These are phyloP conservation scores for Nansenia antarctica DNA, from an alignment of 2,113 vertebrate species.

Conservation along the genomic window DNA sequence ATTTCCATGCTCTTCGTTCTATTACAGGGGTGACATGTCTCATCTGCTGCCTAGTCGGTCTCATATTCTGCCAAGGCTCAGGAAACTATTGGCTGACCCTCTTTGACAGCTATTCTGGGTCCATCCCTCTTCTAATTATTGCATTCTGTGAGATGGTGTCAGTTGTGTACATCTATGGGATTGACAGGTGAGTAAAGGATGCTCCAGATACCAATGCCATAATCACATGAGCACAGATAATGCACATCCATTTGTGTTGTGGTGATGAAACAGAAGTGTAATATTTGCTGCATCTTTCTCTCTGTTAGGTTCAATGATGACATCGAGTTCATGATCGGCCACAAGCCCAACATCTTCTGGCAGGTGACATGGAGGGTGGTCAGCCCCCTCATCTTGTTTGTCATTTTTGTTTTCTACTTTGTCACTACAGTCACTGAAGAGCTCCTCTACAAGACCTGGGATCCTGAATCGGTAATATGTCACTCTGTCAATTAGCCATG, in stretches of 20 bases:
- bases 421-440: slow-evolving; percentile 76
- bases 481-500: not conserved
- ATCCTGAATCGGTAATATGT: slow-evolving; percentile 79
- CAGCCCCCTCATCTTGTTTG: slow-evolving; percentile 88
- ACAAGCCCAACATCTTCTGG: slow-evolving; percentile 94
- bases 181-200: slow-evolving; percentile 79
- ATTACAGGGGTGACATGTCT: slow-evolving; percentile 78
- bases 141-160: slow-evolving; percentile 90
- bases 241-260: no score
- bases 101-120: slow-evolving; percentile 86
- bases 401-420: slow-evolving; percentile 87
- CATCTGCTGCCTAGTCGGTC: slow-evolving; percentile 76
- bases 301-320: slow-evolving; percentile 85
- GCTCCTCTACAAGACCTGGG: slow-evolving; percentile 81
- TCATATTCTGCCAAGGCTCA: slow-evolving; percentile 85
- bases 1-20: not conserved
- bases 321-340: slow-evolving; percentile 90
- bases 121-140: slow-evolving; percentile 85
- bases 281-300: not conserved
- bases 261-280: no score
- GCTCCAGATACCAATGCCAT: no score
- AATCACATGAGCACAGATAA: no score
- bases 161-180: slow-evolving; percentile 88
- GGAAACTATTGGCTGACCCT: slow-evolving; percentile 92
- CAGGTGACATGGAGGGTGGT: slow-evolving; percentile 84